Evolutionary conservation across 2,113 vertebrate species (phyloP).

Genomic region (Neomonachus schauinslandi): DNA sequence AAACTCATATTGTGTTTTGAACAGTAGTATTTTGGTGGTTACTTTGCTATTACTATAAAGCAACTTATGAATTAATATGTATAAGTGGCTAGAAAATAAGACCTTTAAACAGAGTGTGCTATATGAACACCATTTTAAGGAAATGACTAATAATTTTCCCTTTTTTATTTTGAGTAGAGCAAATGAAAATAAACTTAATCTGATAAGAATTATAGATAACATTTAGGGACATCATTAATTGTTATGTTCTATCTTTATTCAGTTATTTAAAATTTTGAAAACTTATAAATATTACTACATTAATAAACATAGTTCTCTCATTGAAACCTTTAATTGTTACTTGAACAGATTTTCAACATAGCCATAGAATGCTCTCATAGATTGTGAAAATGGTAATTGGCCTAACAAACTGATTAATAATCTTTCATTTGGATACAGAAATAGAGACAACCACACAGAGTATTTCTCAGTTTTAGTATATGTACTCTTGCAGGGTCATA

Average conservation of each 20-base stretch:
- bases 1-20: slow-evolving; percentile 19
- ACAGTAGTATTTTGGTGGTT: background rate
- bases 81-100: background rate
- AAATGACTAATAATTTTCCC: background rate
- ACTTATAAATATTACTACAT: background rate
- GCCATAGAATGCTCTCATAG: background rate
- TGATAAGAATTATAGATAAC: slow-evolving; percentile 8
- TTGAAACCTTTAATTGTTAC: slow-evolving; percentile 19
- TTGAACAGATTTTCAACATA: slow-evolving; percentile 30
- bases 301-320: background rate
- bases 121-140: slow-evolving; percentile 15
- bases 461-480: background rate
- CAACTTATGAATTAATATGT: slow-evolving; percentile 1
- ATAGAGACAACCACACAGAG: background rate
- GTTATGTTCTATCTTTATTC: background rate
- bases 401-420: background rate
- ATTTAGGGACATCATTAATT: background rate
- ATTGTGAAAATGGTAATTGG: background rate
- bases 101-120: background rate
- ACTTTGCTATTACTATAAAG: slow-evolving; percentile 4
- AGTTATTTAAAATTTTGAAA: slow-evolving; percentile 20
- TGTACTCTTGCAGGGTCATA: background rate
- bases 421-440: slow-evolving; percentile 15
- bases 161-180: slow-evolving; percentile 38
- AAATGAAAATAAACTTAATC: slow-evolving; percentile 47